Conservation (phyloP, 2,888 invertebrate genomes). For the Eupithecia subfuscata region DNA sequence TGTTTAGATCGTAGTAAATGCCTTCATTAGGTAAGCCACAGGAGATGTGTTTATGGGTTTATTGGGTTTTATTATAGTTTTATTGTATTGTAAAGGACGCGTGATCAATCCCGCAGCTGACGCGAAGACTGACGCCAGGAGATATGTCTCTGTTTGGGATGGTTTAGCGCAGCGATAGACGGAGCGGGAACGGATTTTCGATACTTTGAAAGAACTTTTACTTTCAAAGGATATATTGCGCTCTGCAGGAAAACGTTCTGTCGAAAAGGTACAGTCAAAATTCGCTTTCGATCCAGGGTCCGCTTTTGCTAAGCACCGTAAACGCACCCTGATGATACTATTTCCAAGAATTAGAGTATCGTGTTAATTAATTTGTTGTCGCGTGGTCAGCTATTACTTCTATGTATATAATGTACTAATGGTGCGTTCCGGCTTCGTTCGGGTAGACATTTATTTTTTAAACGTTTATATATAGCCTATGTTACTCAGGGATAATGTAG, state of each 20-base stretch:
- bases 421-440: too few species aligned
- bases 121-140: slow-evolving; percentile 38
- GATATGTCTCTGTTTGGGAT: background rate
- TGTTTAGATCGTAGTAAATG: slow-evolving; percentile 74
- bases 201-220: background rate
- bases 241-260: background rate
- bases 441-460: too few species aligned
- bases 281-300: background rate
- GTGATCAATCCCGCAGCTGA: slow-evolving; percentile 63
- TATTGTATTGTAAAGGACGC: slow-evolving; percentile 65
- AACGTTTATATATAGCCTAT: too few species aligned
- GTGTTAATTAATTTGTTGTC: too few species aligned
- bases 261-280: background rate
- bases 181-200: background rate
- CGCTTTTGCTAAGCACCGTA: background rate
- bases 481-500: too few species aligned
- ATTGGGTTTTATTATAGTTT: slow-evolving; percentile 54
- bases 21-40: slow-evolving; percentile 80
- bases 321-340: background rate
- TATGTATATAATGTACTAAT: too few species aligned
- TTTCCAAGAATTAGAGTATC: too few species aligned
- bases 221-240: background rate
- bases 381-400: too few species aligned
- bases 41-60: slow-evolving; percentile 76
- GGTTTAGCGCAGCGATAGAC: background rate